Conservation (phyloP, 2,888 invertebrate species). For the Amphipoea lucens region DNA sequence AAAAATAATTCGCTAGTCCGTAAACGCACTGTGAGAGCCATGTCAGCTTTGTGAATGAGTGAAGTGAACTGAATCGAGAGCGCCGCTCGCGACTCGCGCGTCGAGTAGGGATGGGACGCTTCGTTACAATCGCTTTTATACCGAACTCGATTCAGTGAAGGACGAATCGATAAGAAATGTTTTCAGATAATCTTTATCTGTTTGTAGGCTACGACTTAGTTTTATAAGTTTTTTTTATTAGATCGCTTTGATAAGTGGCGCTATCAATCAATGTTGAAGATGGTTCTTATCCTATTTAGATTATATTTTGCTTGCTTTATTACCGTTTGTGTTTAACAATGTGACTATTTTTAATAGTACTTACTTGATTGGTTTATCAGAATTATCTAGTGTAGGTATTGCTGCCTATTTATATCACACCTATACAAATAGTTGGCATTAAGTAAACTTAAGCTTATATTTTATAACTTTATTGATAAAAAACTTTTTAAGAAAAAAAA, state of each 20-base stretch:
- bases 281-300: constrained; percentile 51
- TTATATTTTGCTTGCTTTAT: constrained; percentile 26
- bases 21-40: constrained; percentile 79
- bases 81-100: constrained; percentile 57
- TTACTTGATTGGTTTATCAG: constrained; percentile 12
- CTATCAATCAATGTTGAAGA: constrained; percentile 65
- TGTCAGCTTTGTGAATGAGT: constrained; percentile 70
- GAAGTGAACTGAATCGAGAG: constrained; percentile 61
- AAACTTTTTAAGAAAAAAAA: too few species aligned
- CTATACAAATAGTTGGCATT: not conserved
- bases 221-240: constrained; percentile 58
- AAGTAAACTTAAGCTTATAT: not conserved
- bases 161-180: constrained; percentile 64
- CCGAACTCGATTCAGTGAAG: constrained; percentile 56
- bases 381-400: constrained; percentile 1
- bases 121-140: constrained; percentile 65
- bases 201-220: constrained; percentile 56
- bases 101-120: constrained; percentile 67
- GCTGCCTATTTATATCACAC: constrained; percentile 10
- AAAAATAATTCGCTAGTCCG: constrained; percentile 88
- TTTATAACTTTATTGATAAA: not conserved
- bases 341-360: not conserved
- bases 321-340: not conserved
- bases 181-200: constrained; percentile 64
- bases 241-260: constrained; percentile 50